Evolutionary conservation across 1,140 invertebrate genomes (phyloP).

Genomic region (Zaprionus capensis): DNA sequence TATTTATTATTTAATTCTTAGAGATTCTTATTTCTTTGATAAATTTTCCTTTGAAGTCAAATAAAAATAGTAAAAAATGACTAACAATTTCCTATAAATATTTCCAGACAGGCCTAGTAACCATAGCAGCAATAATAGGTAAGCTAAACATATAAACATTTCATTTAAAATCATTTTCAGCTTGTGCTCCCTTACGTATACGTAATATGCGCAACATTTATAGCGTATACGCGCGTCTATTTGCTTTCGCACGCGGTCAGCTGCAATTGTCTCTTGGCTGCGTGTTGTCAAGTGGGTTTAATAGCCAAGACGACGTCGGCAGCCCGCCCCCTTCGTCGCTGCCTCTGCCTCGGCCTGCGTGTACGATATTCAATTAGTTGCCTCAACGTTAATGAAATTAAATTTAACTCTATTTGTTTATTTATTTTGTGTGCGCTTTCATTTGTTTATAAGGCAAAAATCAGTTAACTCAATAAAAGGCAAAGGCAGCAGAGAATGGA

Average conservation of each 20-base stretch:
- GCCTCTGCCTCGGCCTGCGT: constrained; percentile 18
- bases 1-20: neutral
- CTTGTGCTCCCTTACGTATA: neutral
- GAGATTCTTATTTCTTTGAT: neutral
- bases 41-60: no score
- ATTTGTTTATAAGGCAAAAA: constrained; percentile 62
- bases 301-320: constrained; percentile 34
- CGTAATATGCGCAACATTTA: neutral
- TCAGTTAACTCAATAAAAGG: constrained; percentile 69
- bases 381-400: constrained; percentile 65
- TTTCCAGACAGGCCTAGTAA: no score
- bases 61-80: neutral
- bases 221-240: constrained; percentile 16
- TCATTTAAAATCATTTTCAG: neutral
- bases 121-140: no score
- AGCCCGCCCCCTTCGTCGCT: constrained; percentile 8
- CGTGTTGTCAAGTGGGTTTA: constrained; percentile 73
- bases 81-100: no score
- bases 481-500: neutral
- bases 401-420: constrained; percentile 79
- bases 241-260: neutral
- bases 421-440: constrained; percentile 61
- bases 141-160: neutral
- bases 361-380: constrained; percentile 74
- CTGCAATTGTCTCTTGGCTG: constrained; percentile 71